Evolutionary conservation across 2,113 vertebrate genomes (phyloP).

Genomic region (Otis tarda): DNA sequence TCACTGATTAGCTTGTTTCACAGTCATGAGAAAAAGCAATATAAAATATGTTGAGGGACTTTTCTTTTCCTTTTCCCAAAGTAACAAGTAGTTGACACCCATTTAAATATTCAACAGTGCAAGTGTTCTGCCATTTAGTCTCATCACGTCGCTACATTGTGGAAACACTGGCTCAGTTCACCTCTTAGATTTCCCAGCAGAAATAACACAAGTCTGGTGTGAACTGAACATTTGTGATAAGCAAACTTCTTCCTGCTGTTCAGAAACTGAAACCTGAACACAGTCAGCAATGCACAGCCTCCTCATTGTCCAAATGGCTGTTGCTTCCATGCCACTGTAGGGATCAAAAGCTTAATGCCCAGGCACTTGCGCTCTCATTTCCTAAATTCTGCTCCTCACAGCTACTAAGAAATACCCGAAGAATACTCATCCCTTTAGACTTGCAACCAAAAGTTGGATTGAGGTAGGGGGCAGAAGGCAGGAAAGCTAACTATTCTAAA

Average conservation of each 20-base stretch:
- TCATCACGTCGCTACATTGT: background rate
- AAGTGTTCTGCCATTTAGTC: background rate
- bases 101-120: slow-evolving; percentile 35
- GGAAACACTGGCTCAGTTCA: background rate
- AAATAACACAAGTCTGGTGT: slow-evolving; percentile 10
- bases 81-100: background rate
- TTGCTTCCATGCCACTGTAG: background rate
- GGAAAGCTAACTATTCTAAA: background rate
- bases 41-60: background rate
- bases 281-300: background rate
- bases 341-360: background rate
- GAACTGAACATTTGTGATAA: slow-evolving; percentile 12
- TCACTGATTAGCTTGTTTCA: background rate
- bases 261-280: background rate
- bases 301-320: background rate
- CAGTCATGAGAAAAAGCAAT: background rate
- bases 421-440: background rate
- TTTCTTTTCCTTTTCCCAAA: background rate
- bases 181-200: slow-evolving; percentile 32
- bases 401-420: background rate
- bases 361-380: background rate
- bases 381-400: background rate
- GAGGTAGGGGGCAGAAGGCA: background rate
- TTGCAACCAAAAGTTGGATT: background rate
- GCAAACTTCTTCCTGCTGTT: slow-evolving; percentile 29